A percentile compares a stretch with the other conserved stretches of the same genome.
Conservation (phyloP, 2,888 invertebrate species). For the Zygaena filipendulae region DNA sequence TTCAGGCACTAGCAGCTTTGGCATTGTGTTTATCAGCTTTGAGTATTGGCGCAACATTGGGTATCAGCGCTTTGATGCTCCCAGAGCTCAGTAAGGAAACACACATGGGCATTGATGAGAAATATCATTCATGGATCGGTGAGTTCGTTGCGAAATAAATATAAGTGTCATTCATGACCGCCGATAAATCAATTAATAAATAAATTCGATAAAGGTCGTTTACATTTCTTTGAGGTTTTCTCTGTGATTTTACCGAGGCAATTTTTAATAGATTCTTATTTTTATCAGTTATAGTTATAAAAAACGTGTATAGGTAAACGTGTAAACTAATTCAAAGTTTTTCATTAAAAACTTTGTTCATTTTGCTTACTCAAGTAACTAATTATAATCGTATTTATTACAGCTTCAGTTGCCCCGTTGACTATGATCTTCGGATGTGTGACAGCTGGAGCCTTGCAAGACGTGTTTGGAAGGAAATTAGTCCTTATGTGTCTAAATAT, state of each 20-base stretch:
- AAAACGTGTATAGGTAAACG: no score
- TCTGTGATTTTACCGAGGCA: no score
- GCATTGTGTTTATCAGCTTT: slow-evolving; percentile 26
- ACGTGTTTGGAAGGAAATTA: slow-evolving; percentile 28
- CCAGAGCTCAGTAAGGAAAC: slow-evolving; percentile 27
- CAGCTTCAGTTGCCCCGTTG: slow-evolving; percentile 29
- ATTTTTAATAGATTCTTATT: no score
- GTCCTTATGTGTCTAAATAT: slow-evolving; percentile 26
- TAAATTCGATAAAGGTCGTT: no score
- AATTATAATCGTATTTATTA: no score
- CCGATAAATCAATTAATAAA: no score
- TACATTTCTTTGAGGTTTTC: no score
- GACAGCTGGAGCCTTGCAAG: slow-evolving; percentile 29
- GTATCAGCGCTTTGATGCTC: slow-evolving; percentile 29
- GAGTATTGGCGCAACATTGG: slow-evolving; percentile 27
- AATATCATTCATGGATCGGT: slow-evolving; percentile 37
- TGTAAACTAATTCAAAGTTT: no score
- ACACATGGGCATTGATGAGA: slow-evolving; percentile 23
- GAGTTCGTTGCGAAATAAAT: slow-evolving; percentile 13
- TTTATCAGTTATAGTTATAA: no score
- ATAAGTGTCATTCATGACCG: no score
- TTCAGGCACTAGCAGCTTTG: slow-evolving; percentile 26
- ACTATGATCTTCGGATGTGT: slow-evolving; percentile 33
- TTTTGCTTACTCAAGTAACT: no score
- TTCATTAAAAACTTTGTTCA: no score